phyloP scores from a whole-genome alignment of 2,113 vertebrate species.

The Dipodomys stephensi region DNA sequence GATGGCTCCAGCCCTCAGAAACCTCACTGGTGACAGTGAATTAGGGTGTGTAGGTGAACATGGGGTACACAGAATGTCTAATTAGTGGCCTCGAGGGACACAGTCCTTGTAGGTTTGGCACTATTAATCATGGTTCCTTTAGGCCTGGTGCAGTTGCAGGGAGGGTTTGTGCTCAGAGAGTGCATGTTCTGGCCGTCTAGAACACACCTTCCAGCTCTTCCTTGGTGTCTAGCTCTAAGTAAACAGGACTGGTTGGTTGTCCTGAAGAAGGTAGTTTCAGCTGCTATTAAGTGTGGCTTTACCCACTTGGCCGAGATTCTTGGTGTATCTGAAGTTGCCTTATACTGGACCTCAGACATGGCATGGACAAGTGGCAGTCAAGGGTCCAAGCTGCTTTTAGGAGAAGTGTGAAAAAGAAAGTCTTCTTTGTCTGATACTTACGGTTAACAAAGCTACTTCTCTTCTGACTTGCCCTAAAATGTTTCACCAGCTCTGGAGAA shows the following conservation, averaged over 20 bases:
- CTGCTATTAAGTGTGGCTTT: background rate
- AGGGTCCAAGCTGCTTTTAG: background rate
- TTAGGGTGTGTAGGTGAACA: background rate
- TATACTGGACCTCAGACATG: background rate
- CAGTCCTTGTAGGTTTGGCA: rapidly evolving
- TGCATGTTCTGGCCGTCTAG: background rate
- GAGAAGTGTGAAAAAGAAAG: background rate
- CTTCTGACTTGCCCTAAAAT: background rate
- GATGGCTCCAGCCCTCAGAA: background rate
- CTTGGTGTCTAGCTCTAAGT: background rate
- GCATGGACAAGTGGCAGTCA: too few species aligned
- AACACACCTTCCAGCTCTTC: background rate
- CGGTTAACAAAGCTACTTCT: rapidly evolving
- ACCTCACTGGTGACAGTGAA: background rate
- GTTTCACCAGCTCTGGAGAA: background rate
- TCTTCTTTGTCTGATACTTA: background rate
- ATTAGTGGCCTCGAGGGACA: background rate
- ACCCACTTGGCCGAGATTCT: background rate
- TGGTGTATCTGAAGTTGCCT: background rate
- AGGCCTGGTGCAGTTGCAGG: background rate
- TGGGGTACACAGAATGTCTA: background rate
- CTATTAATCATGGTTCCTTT: background rate
- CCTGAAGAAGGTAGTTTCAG: background rate
- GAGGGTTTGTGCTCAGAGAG: background rate
- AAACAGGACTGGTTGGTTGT: background rate